A percentile compares a stretch with the other conserved stretches of the same genome.
These are phyloP conservation scores for Habroteleia sp. DNA, from an alignment of 2,888 invertebrate genomes.

Conservation along the genomic window DNA sequence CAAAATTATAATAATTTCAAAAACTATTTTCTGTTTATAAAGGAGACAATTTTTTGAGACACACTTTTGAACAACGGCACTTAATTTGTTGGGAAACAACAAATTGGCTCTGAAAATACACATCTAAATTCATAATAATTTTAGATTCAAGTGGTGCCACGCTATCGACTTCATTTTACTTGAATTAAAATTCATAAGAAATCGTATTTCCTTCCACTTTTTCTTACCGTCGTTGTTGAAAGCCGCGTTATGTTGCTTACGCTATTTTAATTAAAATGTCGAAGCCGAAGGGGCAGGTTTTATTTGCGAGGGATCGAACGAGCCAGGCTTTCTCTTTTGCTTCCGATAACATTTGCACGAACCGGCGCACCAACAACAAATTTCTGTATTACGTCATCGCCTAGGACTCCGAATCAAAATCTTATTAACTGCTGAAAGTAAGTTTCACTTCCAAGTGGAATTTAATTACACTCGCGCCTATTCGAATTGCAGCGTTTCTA, in stretches of 20 bases:
- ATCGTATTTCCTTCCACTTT: conserved; percentile 7
- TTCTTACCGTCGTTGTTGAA: conserved; percentile 34
- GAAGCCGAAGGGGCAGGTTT: conserved; percentile 54
- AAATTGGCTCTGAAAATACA: too few species aligned
- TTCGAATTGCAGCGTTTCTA: conserved; percentile 62
- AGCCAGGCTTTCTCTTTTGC: conserved; percentile 52
- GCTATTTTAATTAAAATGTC: conserved; percentile 63
- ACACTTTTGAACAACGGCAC: too few species aligned
- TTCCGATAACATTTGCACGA: conserved; percentile 57
- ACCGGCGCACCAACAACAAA: conserved; percentile 46
- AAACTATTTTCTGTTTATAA: too few species aligned
- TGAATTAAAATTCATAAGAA: conserved; percentile 52
- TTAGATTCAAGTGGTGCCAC: neutral
- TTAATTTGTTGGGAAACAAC: too few species aligned
- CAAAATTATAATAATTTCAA: too few species aligned
- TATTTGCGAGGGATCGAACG: conserved; percentile 62
- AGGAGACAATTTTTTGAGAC: too few species aligned
- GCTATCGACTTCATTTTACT: conserved; percentile 20
- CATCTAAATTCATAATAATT: too few species aligned
- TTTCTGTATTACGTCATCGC: conserved; percentile 67
- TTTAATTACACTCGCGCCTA: conserved; percentile 73
- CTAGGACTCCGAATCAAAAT: conserved; percentile 72
- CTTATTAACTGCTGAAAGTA: conserved; percentile 75
- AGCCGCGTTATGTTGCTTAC: conserved; percentile 61
- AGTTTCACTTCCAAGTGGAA: conserved; percentile 75